Evolutionary conservation across 2,888 invertebrate genomes (phyloP).

Genomic region (Graphium colonna): DNA sequence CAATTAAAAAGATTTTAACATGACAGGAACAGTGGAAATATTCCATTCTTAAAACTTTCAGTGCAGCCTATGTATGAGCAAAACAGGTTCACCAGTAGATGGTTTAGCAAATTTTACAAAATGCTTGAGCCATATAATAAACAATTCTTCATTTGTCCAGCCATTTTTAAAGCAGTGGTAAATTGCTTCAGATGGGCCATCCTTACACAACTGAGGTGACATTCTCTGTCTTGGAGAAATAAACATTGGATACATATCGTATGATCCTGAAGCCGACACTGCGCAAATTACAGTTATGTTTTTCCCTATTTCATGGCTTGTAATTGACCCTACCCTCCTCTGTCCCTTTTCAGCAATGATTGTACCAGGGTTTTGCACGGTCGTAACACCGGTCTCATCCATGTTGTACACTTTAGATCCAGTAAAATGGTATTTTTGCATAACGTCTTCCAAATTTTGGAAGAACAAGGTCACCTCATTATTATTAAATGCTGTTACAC

Average conservation of each 20-base stretch:
- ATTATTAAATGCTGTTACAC: slow-evolving; percentile 24
- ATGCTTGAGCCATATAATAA: slow-evolving; percentile 25
- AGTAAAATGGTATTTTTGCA: too few relatives aligned
- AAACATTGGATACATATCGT: slow-evolving; percentile 58
- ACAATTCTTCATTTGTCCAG: slow-evolving; percentile 37
- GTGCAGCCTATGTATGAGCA: too few relatives aligned
- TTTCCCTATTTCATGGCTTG: too few relatives aligned
- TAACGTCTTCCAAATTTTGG: too few relatives aligned
- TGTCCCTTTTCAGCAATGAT: neutral
- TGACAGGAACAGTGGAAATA: too few relatives aligned
- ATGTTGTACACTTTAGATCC: too few relatives aligned
- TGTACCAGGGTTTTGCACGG: too few relatives aligned
- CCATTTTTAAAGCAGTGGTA: slow-evolving; percentile 36
- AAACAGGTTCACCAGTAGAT: neutral
- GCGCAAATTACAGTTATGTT: slow-evolving; percentile 52
- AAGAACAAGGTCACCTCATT: neutral
- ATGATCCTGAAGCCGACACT: slow-evolving; percentile 47
- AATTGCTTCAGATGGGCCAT: slow-evolving; percentile 43
- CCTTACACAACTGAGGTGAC: slow-evolving; percentile 43
- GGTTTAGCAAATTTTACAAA: too few relatives aligned
- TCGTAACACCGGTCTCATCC: too few relatives aligned
- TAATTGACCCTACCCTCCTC: slow-evolving; percentile 49
- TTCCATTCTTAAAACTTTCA: too few relatives aligned
- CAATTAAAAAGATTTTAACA: too few relatives aligned
- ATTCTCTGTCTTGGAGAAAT: slow-evolving; percentile 53